A percentile compares a stretch with the other conserved stretches of the same genome.
phyloP scores from a whole-genome alignment of 2,797 vertebrate genomes.

The Spheniscus humboldti region DNA sequence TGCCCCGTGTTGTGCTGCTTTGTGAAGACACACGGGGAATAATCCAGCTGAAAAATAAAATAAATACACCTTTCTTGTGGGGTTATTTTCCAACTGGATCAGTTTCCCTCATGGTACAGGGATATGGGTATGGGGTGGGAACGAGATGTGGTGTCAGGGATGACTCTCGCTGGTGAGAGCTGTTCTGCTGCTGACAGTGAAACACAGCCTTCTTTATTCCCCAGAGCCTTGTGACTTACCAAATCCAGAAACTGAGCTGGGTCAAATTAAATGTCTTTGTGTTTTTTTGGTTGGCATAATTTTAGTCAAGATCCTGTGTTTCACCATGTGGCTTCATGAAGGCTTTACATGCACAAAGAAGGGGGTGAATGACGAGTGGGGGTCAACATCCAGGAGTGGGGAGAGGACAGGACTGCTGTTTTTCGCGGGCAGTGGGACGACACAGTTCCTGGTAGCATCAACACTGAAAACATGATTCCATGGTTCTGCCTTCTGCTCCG shows the following conservation, averaged over 20 bases:
- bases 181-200: neutral
- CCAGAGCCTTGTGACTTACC: neutral
- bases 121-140: neutral
- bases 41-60: neutral
- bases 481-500: neutral
- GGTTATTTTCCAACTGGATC: neutral
- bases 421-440: neutral
- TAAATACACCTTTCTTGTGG: neutral
- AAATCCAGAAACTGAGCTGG: neutral
- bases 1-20: neutral
- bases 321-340: neutral
- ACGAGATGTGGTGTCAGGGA: neutral
- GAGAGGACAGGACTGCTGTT: neutral
- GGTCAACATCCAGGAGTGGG: neutral
- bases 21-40: neutral
- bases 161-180: accelerated
- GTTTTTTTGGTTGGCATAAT: neutral
- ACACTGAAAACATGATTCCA: neutral
- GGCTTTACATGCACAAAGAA: neutral
- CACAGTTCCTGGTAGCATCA: neutral
- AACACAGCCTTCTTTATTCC: neutral
- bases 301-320: neutral
- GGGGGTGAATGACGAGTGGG: neutral
- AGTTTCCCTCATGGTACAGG: accelerated
- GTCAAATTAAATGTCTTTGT: neutral